Evolutionary conservation across 30 jellyfish, hydroid and myxozoan species (phyloP).

Genomic region (Catostylus mosaicus): DNA sequence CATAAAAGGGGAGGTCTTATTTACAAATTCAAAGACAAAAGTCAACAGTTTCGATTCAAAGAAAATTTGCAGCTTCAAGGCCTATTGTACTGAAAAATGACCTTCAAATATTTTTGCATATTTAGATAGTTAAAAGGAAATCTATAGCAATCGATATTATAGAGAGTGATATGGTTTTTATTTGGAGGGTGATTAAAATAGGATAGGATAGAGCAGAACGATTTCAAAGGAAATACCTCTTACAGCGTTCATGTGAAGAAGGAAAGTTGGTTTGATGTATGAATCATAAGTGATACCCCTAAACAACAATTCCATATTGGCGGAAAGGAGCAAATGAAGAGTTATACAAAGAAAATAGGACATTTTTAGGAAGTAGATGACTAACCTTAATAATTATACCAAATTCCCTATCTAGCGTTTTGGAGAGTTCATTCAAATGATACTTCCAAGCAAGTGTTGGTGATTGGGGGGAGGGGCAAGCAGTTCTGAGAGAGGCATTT

Average conservation of each 20-base stretch:
- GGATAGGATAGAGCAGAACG: conserved; percentile 36
- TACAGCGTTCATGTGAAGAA: conserved; percentile 40
- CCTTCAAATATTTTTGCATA: too few species aligned
- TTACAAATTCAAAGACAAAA: conserved; percentile 33
- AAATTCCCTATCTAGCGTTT: conserved; percentile 33
- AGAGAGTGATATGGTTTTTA: too few species aligned
- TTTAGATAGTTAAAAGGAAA: too few species aligned
- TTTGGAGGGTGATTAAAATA: conserved; percentile 11
- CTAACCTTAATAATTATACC: conserved; percentile 28
- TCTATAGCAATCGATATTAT: too few species aligned
- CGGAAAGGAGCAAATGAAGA: conserved; percentile 9
- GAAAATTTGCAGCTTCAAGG: conserved; percentile 16
- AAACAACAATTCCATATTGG: conserved; percentile 22
- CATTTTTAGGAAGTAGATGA: conserved; percentile 31
- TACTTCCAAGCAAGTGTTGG: too few species aligned
- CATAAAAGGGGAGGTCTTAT: conserved; percentile 12
- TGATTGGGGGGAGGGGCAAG: too few species aligned
- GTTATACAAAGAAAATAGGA: conserved; percentile 14
- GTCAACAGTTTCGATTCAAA: conserved; percentile 16
- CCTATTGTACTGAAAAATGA: background rate
- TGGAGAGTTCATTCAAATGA: conserved; percentile 31
- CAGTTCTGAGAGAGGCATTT: too few species aligned
- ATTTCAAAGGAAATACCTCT: conserved; percentile 48
- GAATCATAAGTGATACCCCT: conserved; percentile 31
- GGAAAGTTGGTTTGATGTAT: conserved; percentile 19